Conservation (phyloP, 1,140 invertebrate species). For the Laupala kohalensis region DNA sequence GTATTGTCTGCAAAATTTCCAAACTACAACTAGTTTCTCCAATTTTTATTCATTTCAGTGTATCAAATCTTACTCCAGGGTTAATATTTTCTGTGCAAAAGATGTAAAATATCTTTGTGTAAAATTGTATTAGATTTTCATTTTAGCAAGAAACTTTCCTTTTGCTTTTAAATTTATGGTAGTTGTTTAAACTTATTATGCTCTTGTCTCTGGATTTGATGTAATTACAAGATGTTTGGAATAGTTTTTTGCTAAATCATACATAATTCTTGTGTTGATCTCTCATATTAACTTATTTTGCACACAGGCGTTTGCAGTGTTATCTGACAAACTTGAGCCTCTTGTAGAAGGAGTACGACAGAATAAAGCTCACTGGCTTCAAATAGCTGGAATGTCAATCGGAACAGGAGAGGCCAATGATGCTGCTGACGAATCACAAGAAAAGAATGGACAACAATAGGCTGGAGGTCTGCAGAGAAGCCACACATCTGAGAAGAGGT, state of each 20-base stretch:
- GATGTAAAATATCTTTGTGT: no score
- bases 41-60: no score
- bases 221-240: no score
- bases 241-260: background rate
- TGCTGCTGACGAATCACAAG: background rate
- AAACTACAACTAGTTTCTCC: no score
- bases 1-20: no score
- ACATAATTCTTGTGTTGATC: background rate
- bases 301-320: constrained; percentile 64
- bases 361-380: constrained; percentile 73
- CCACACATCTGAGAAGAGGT: background rate
- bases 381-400: constrained; percentile 36
- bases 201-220: background rate
- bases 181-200: background rate
- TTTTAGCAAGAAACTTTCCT: no score
- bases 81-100: no score
- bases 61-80: no score
- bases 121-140: no score
- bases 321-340: constrained; percentile 63
- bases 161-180: background rate
- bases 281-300: constrained; percentile 11
- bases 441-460: background rate
- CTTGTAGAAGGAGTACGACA: constrained; percentile 69
- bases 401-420: background rate
- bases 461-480: no score